Evolutionary conservation across 2,113 vertebrate genomes (phyloP), one percentile per base, ranked within the genome.

Genomic region (Hystrix brachyura): DNA sequence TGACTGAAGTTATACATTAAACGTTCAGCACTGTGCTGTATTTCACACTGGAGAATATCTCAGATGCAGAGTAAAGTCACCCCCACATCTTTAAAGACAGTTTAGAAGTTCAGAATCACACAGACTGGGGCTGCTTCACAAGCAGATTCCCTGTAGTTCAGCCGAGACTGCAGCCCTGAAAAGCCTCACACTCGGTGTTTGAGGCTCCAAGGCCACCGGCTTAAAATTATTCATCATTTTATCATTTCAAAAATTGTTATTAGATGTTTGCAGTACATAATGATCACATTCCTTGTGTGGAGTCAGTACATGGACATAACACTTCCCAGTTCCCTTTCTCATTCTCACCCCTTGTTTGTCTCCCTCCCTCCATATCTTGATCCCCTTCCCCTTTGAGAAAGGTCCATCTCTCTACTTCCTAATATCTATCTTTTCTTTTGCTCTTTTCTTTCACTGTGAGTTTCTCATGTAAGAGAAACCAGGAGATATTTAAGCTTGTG

Each of bases 21-120:
- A 92, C 60, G 9, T 67, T 64, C 27, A 43, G 43, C 12, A 87
- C 19, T 18, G 55, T 48, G 84, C 0, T 83, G 96, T 86, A 72
- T 90, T 96, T 85, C 38, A 60, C 17, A 51, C 86, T 84, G 32
- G 18, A 67, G 83, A n/a, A 17, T 93, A 71, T 21, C 80, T 92
- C 29, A 72, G 13, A 60, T 3, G 21, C 7, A 89, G 25, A 95
- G 9, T 59, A 85, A 90, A 96, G 29, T 71, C 21, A 59, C 9
- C 48, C 29, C 38, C 67, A 32, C 43, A 72, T 60, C 2, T 92
- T 71, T 48, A 65, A 84, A 80, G 21, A 64, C n/a, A 27, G n/a
- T 51, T 94, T 65, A 53, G 23, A 87, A 86, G 25, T 85, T 60
- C 38, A 84, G 34, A 72, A 55, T 83, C 88, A 82, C 34, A 38